Percentiles rank a stretch among this genome's conserved stretches.
Evolutionary conservation across 2,888 invertebrate species (phyloP).

Genomic region (Drosophila yooni): DNA sequence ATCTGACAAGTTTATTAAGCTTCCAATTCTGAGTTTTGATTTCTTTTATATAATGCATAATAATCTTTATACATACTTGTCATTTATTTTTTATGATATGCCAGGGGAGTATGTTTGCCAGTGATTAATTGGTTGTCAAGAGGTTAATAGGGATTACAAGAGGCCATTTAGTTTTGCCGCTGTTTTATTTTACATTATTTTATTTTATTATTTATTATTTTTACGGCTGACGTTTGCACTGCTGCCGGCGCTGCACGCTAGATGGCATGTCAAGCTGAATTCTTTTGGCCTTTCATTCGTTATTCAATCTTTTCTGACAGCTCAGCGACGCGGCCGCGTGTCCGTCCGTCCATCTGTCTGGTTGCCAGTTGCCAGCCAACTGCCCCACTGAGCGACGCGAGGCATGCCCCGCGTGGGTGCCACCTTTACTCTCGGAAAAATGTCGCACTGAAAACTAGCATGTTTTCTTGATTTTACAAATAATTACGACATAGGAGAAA

Average conservation of each 20-base stretch:
- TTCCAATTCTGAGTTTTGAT: not conserved
- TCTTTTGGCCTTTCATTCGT: conserved; percentile 51
- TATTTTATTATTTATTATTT: conserved; percentile 12
- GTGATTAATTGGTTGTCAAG: conserved; percentile 67
- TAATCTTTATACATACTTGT: not conserved
- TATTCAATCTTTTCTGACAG: conserved; percentile 46
- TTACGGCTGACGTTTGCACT: conserved; percentile 23
- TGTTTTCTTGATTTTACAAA: not conserved
- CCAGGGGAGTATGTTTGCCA: conserved; percentile 17
- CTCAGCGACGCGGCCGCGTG: conserved; percentile 13
- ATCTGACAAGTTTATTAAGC: conserved; percentile 3
- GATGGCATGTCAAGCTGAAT: conserved; percentile 59
- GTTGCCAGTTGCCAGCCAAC: not conserved
- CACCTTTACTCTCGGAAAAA: not conserved
- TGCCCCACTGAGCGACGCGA: not conserved
- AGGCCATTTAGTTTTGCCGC: conserved; percentile 31
- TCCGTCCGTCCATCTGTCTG: not conserved
- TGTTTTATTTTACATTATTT: not conserved
- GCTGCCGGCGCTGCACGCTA: conserved; percentile 60
- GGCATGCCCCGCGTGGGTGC: not conserved
- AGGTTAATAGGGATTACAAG: conserved; percentile 73
- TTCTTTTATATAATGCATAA: conserved; percentile 3
- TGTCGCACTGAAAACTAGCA: not conserved
- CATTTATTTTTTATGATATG: not conserved
- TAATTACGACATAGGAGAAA: too few relatives aligned